Evolutionary conservation across 1,140 invertebrate genomes (phyloP).

Genomic region (Diabrotica undecimpunctata): DNA sequence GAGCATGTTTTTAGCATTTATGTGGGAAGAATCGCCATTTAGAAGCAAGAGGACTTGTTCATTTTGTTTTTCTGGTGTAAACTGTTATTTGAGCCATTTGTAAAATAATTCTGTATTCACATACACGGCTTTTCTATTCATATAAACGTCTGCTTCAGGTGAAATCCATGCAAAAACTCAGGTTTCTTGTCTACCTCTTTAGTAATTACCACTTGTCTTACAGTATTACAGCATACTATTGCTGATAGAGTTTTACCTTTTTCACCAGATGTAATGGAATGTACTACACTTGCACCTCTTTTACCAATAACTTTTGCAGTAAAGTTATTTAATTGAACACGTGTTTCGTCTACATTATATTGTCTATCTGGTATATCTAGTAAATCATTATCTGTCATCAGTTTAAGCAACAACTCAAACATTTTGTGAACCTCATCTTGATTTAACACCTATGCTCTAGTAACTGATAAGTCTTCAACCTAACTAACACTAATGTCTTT

Average conservation of each 20-base stretch:
- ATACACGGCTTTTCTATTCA: slow-evolving; percentile 45
- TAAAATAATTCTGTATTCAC: slow-evolving; percentile 44
- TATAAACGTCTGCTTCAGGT: slow-evolving; percentile 36
- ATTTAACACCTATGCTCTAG: no score
- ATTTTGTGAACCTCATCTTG: no score
- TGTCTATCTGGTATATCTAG: no score
- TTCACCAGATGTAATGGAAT: slow-evolving; percentile 34
- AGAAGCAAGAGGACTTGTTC: neutral
- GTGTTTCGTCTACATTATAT: neutral
- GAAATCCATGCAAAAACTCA: slow-evolving; percentile 43
- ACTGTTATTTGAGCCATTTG: slow-evolving; percentile 40
- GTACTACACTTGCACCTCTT: slow-evolving; percentile 41
- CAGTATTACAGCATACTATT: slow-evolving; percentile 38
- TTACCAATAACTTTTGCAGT: slow-evolving; percentile 19
- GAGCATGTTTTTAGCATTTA: neutral
- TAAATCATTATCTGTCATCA: no score
- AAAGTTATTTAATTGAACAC: neutral
- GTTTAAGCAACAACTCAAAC: no score
- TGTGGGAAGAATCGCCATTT: neutral
- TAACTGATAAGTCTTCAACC: no score
- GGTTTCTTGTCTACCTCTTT: slow-evolving; percentile 43
- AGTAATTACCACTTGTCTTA: slow-evolving; percentile 38
- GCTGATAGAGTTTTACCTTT: slow-evolving; percentile 31
- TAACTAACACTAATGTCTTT: no score
- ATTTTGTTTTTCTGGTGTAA: slow-evolving; percentile 17